phyloP scores from a whole-genome alignment of 2,888 invertebrate genomes.

The Oscheius sp. region DNA sequence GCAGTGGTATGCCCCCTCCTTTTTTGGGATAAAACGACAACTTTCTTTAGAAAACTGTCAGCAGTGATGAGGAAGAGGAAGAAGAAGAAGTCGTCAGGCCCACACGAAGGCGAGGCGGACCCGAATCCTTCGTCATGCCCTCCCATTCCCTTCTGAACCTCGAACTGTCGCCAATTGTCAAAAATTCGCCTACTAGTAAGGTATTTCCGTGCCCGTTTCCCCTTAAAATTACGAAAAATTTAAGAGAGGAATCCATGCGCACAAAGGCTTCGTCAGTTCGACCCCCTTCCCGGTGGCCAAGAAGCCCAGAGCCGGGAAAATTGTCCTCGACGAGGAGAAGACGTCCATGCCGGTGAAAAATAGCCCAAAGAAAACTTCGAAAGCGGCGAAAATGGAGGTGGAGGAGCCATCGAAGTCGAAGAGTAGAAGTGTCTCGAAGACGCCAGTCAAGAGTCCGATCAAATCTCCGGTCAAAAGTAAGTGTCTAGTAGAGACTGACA shows the following conservation, averaged over 20 bases:
- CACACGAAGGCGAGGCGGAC: not conserved
- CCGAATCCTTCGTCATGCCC: not conserved
- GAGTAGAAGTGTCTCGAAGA: no score
- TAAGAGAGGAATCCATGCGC: not conserved
- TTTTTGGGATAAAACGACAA: no score
- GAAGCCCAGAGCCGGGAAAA: no score
- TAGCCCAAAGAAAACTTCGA: not conserved
- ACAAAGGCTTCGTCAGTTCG: conserved; percentile 14
- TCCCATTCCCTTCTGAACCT: conserved; percentile 2
- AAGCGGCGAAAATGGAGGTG: not conserved
- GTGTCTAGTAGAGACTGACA: no score
- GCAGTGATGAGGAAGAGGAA: not conserved
- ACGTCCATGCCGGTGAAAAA: no score
- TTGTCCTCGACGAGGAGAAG: no score
- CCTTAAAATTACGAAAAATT: not conserved
- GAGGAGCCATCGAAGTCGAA: no score
- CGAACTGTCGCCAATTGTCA: conserved; percentile 19
- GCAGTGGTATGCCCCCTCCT: no score
- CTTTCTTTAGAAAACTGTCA: no score
- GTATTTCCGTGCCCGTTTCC: not conserved
- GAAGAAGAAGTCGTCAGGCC: not conserved
- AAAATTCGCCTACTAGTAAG: conserved; percentile 2
- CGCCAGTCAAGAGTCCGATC: no score
- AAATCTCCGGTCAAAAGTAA: no score
- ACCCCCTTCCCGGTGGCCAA: conserved; percentile 7